These are phyloP conservation scores for Neodiprion virginianus DNA, from an alignment of 1,140 invertebrate species.

Conservation along the genomic window DNA sequence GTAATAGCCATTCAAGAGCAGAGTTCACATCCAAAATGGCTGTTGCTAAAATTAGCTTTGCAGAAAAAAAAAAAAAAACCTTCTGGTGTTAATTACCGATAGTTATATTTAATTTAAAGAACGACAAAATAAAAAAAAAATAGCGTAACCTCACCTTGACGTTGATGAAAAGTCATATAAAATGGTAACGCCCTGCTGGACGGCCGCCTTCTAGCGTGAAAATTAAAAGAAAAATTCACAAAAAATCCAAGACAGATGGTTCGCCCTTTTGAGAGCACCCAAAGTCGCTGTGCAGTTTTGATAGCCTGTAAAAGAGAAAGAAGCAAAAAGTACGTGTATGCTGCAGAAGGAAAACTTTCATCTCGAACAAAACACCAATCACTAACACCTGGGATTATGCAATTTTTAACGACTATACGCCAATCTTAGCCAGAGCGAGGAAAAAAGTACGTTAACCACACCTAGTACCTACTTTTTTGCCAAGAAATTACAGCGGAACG, in stretches of 20 bases:
- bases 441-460: not conserved
- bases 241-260: conserved; percentile 52
- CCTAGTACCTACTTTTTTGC: conserved; percentile 4
- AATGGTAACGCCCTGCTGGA: conserved; percentile 82
- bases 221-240: conserved; percentile 46
- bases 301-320: not conserved
- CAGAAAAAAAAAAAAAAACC: conserved; percentile 22
- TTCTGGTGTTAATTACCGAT: not conserved
- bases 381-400: not conserved
- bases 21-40: not conserved
- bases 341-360: conserved; percentile 17
- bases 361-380: not conserved
- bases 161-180: conserved; percentile 85
- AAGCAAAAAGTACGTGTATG: not conserved
- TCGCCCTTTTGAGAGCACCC: conserved; percentile 45
- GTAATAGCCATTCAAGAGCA: too few relatives aligned
- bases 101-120: not conserved
- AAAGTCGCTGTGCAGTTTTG: conserved; percentile 25
- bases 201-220: conserved; percentile 65
- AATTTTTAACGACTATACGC: not conserved
- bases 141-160: conserved; percentile 66
- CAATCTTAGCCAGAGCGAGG: not conserved
- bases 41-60: not conserved
- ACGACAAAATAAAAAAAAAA: not conserved
- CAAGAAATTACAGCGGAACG: conserved; percentile 20